Percentiles rank a stretch among this genome's conserved stretches.
Evolutionary conservation across 2,113 vertebrate species (phyloP).

Genomic region (Podarcis raffonei): DNA sequence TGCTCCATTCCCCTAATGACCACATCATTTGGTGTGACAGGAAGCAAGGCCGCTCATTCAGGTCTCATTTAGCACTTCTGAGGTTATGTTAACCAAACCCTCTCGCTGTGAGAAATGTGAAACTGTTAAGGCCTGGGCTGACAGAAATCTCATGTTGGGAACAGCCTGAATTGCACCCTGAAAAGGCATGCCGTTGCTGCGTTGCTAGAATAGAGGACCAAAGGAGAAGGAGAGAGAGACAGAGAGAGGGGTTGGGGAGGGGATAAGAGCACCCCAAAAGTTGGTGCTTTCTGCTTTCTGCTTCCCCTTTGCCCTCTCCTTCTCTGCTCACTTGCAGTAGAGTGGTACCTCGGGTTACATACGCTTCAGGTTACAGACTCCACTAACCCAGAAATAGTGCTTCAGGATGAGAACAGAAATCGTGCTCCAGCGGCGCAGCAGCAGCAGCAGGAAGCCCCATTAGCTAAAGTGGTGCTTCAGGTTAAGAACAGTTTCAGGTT

Average conservation of each 20-base stretch:
- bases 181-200: neutral
- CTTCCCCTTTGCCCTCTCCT: too few relatives aligned
- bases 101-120: conserved; percentile 53
- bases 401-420: too few relatives aligned
- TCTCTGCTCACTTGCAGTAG: neutral
- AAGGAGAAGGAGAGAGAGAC: neutral
- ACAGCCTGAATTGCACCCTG: conserved; percentile 38
- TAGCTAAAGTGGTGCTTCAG: too few relatives aligned
- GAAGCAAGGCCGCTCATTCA: conserved; percentile 75
- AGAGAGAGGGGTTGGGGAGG: neutral
- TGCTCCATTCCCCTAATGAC: conserved; percentile 72
- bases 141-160: conserved; percentile 69
- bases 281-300: too few relatives aligned
- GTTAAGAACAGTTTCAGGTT: too few relatives aligned
- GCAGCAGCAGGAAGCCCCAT: too few relatives aligned
- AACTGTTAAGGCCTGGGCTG: neutral
- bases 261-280: neutral
- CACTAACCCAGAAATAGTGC: too few relatives aligned
- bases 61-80: conserved; percentile 62
- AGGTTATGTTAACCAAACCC: conserved; percentile 53
- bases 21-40: conserved; percentile 75
- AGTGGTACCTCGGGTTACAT: too few relatives aligned
- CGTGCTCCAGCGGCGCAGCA: too few relatives aligned
- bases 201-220: neutral
- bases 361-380: too few relatives aligned